Evolutionary conservation across 2,113 vertebrate species (phyloP).

Genomic region (Crotalus helleri): DNA sequence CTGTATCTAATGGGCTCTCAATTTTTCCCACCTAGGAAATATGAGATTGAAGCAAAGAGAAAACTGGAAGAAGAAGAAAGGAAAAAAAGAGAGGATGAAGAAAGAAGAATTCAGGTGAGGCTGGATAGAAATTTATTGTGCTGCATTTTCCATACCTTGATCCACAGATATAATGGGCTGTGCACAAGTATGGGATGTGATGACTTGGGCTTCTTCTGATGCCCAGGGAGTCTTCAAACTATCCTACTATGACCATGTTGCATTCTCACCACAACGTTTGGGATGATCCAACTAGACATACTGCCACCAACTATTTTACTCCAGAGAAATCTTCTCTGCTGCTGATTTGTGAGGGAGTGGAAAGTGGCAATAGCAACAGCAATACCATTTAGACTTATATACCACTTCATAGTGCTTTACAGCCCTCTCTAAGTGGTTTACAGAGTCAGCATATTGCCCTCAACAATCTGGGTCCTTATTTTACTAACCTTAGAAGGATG

Average conservation of each 20-base stretch:
- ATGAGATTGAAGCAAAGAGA: conserved; percentile 92
- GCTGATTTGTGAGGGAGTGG: neutral
- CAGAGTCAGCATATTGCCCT: too few species aligned
- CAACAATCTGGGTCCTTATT: too few species aligned
- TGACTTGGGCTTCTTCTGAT: neutral
- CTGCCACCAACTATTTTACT: neutral
- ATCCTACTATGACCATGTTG: neutral
- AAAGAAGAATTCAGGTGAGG: conserved; percentile 84
- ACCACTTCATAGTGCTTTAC: too few species aligned
- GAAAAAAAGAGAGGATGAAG: conserved; percentile 90
- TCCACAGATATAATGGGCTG: neutral
- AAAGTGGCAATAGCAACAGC: neutral
- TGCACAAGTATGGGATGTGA: neutral
- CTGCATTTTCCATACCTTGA: neutral
- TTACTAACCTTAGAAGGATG: too few species aligned
- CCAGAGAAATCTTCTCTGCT: neutral
- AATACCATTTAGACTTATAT: too few species aligned
- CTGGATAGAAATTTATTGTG: neutral
- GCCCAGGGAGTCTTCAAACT: neutral
- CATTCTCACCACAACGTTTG: neutral
- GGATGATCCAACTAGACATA: neutral
- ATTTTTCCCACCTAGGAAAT: conserved; percentile 75
- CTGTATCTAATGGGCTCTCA: neutral
- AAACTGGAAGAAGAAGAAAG: conserved; percentile 92
- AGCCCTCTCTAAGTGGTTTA: too few species aligned